Evolutionary conservation across 1,140 invertebrate genomes (phyloP), one percentile per base, ranked within the genome.

Genomic region (Macrobrachium nipponense): DNA sequence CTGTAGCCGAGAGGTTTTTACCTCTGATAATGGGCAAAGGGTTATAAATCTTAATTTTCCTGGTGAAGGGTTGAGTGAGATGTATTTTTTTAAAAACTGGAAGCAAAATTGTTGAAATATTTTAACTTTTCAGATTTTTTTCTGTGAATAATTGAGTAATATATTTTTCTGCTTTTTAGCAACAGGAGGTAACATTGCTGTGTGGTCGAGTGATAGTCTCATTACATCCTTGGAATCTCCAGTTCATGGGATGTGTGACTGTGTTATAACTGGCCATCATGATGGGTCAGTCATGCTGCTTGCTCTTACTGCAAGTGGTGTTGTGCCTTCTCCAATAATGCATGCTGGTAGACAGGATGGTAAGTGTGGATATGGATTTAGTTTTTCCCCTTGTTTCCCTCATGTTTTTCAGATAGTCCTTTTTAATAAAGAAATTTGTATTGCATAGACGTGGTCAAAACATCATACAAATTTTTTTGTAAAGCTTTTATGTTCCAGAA

Each of bases 251-350:
- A 80, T 91, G 80, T 91, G 90, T 36, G 92, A 94, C 89, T 90
- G 89, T 75, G 89, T 94, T 27, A 87, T 94, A 17, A 90, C 93
- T 51, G 94, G 94, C 0, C 90, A 92, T 68, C 91, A 93, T 23
- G 92, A 94, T 90, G 94, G 94, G 5, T 90, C 91, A 2, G 87
- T 92, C 18, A 90, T 91, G 15, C 78, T 90, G 58, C 90, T 92
- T 43, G 90, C 91, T 23, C 89, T 92, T 27, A 87, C 91, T 10
- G 90, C 90, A 66, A 90, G 87, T 78, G 89, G 88, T 11, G 90
- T 90, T 5, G 90, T 88, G 27, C 86, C 89, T 44, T 87, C 85
- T 51, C 86, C 88, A 62, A 60, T 89, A 44, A 72, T 88, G 60
- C 82, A 89, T 85, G 82, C 80, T 27, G 88, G 82, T 12, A 78